Evolutionary conservation across 64 coral and sea anemone species (phyloP).

Genomic region (Exaiptasia diaphana): DNA sequence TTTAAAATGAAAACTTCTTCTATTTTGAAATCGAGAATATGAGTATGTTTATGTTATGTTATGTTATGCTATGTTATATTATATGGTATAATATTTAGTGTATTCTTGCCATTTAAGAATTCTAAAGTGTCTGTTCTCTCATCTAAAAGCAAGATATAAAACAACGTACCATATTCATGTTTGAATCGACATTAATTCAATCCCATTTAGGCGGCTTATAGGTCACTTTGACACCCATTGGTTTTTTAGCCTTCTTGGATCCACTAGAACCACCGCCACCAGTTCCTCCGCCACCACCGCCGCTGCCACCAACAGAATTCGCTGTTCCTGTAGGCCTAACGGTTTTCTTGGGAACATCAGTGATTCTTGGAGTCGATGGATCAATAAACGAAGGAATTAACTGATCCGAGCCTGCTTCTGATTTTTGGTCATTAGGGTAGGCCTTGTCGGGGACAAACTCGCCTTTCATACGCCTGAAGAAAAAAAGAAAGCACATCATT

Average conservation of each 20-base stretch:
- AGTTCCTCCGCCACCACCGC: background rate
- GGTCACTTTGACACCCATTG: constrained; percentile 84
- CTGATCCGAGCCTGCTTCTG: constrained; percentile 13
- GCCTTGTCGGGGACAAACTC: constrained; percentile 80
- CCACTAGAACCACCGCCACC: constrained; percentile 10
- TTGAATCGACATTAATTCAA: background rate
- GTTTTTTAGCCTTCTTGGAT: constrained; percentile 64
- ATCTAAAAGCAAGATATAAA: no score
- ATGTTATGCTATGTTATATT: no score
- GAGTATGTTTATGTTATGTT: no score
- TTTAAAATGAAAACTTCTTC: no score
- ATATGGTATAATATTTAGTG: no score
- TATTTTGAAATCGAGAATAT: no score
- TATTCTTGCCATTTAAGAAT: no score
- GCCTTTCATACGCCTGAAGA: constrained; percentile 67
- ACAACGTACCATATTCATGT: no score
- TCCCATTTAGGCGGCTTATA: constrained; percentile 96
- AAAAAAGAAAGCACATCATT: background rate
- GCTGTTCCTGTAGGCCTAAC: background rate
- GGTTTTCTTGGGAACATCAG: constrained; percentile 85
- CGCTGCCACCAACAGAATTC: no score
- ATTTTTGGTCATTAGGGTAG: constrained; percentile 52
- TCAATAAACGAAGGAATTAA: constrained; percentile 79
- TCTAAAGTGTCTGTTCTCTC: no score
- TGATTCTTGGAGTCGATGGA: constrained; percentile 72